Evolutionary conservation across 1,140 invertebrate genomes (phyloP).

Genomic region (Trachelipus rathkii): DNA sequence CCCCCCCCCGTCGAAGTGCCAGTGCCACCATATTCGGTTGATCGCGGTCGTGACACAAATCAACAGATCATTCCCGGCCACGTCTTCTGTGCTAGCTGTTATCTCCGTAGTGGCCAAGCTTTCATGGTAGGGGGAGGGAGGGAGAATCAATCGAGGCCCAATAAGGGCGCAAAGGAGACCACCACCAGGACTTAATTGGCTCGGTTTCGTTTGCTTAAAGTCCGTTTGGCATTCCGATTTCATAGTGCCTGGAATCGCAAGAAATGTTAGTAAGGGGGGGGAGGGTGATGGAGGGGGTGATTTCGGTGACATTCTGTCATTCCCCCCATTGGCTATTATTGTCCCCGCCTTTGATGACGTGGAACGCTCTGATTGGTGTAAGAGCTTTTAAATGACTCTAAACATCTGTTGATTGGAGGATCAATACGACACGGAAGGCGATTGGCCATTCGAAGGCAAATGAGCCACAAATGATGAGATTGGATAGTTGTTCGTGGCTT

Average conservation of each 20-base stretch:
- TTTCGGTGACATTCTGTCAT: background rate
- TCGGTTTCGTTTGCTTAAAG: slow-evolving; percentile 9
- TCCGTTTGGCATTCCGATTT: slow-evolving; percentile 2
- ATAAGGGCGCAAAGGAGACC: background rate
- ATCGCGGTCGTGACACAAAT: no score
- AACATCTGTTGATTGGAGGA: slow-evolving; percentile 9
- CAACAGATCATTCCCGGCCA: no score
- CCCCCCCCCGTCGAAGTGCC: no score
- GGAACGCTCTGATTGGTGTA: background rate
- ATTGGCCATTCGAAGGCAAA: slow-evolving; percentile 6
- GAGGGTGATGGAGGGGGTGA: background rate
- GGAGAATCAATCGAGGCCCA: no score
- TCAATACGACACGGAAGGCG: background rate
- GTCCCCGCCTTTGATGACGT: slow-evolving; percentile 7
- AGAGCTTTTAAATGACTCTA: slow-evolving; percentile 10
- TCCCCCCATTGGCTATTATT: slow-evolving; percentile 10
- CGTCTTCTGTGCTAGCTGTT: no score
- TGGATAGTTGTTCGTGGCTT: slow-evolving; percentile 2
- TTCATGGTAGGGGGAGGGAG: no score
- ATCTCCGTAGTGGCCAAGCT: no score
- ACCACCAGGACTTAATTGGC: background rate
- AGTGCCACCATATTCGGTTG: no score
- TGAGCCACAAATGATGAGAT: slow-evolving; percentile 12
- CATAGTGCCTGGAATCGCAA: background rate
- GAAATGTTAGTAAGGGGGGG: background rate